Base-by-base conservation (phyloP, 2,888 invertebrate species). In the Neocrepidodera transversa region DNA sequence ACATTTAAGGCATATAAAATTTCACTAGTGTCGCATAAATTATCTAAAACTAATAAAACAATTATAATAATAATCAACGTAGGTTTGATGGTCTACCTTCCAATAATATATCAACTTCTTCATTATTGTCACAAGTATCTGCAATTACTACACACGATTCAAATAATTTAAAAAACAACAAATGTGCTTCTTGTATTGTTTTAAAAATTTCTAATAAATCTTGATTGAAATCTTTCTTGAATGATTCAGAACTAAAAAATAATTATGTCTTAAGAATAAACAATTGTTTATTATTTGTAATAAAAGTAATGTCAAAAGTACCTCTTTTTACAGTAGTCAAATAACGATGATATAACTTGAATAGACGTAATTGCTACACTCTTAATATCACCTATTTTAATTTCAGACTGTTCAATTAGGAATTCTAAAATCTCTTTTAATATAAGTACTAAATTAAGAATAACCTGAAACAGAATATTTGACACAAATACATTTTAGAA, bases 1-100 rank as follows among this genome's bases (percentile, higher is more conserved):
- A 83, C 77, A 72, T 84, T 85, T 43, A 85, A 71, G 1, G 74
- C 75, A 42, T 81, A 79, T 1, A 84, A 80, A 30, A 82, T 73
- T 64, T 81, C 79, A 3, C 83, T 82, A 36, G 84, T 82, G 62
- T 77, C 75, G 55, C 82, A 71, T 62, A 84, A 80, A 16, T 81
- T 77, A 36, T 81, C 75, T 61, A 85, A 68, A 59, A 81, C 84
- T 84, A 38, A n/a, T 32, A 13, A 4, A n/a, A 32, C 10, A 3
- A 32, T 13, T 32, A 13, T 28, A 28, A 10, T 28, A 28, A 28
- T 8, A 38, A 8, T n/a, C 28, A 28, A 28, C 28, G 28, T 28
- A n/a, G n/a, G n/a, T n/a, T n/a, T n/a, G n/a, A n/a, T n/a, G n/a
- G 11, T 32, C 47, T 64, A 74, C 73, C 62, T 49, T 67, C 45